Conservation (phyloP, 2,888 invertebrate genomes). For the Invenusta paracnida region DNA sequence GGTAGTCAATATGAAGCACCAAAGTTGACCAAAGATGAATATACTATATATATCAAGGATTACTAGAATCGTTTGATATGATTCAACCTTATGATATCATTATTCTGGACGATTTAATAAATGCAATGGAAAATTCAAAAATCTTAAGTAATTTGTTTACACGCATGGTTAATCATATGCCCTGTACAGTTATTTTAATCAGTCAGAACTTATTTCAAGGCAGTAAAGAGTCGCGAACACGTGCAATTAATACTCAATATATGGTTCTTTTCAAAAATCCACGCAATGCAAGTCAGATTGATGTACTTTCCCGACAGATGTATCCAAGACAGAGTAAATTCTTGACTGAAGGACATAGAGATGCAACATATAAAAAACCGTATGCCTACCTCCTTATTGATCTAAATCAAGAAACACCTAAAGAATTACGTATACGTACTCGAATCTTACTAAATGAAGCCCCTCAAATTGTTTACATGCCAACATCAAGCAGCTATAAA, state of each 20-base stretch:
- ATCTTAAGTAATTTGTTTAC: not conserved
- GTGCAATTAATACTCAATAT: not conserved
- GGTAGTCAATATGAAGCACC: not conserved
- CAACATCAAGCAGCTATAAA: not conserved
- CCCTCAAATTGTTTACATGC: not conserved
- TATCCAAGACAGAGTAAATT: not conserved
- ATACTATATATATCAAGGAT: slow-evolving; percentile 15
- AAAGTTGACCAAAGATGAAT: not conserved
- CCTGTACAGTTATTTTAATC: not conserved
- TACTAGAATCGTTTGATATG: not conserved
- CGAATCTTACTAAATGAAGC: slow-evolving; percentile 1
- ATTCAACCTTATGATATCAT: not conserved
- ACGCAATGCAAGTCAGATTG: slow-evolving; percentile 4
- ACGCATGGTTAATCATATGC: not conserved
- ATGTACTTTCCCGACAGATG: not conserved
- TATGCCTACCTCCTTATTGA: not conserved
- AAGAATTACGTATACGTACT: not conserved
- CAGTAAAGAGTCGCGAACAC: not conserved
- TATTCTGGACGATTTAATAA: not conserved
- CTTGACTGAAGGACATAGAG: not conserved
- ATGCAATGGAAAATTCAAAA: slow-evolving; percentile 15
- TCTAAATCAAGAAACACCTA: not conserved
- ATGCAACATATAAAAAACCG: not conserved
- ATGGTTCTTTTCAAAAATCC: slow-evolving; percentile 5
- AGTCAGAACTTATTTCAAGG: not conserved